Evolutionary conservation across 2,888 invertebrate species (phyloP), one percentile per base, ranked within the genome.

Genomic region (Ditula angustiorana): DNA sequence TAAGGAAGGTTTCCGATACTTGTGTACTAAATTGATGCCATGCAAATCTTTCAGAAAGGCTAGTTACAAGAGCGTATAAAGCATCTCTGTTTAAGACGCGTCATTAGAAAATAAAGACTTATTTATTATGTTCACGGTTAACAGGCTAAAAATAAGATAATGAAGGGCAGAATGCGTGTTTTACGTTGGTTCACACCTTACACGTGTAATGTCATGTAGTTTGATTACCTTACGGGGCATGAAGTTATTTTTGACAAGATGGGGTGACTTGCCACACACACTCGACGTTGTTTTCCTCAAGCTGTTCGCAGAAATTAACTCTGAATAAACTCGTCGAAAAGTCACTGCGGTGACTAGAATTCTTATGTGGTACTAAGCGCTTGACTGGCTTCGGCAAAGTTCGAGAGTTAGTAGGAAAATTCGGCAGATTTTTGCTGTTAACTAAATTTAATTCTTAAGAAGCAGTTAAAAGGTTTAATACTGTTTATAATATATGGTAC

Each of bases 181-280:
- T 83, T 80, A 73, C 81, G 75, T 91, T 86, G 74, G 75, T 84
- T 89, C 83, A 83, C 92, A 91, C 91, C 79, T 88, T 83, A 75
- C 84, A 86, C 87, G 90, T 87, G 88, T 85, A 85, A 79, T 88
- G 89, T 87, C 88, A 79, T 85, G 85, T 80, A 78, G 74, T 81
- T 83, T 85, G 84, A 90, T 88, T 88, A 88, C 86, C 81, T 86
- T 71, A 77, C 77, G 75, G 75, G 81, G 76, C 70, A 69, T 71
- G 73, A 59, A 67, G 76, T 80, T 88, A 88, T 89, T 89, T 88
- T 77, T 64, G 83, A 82, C 53, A 74, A 69, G 69, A 71, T 76
- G 72, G 83, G 84, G 72, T 67, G 68, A 33, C 49, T 80, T 73
- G 76, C 70, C 69, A 68, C 70, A 66, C 69, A 64, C 61, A 19